phyloP scores from a whole-genome alignment of 2,888 invertebrate genomes.

The Caenorhabditis sp. region DNA sequence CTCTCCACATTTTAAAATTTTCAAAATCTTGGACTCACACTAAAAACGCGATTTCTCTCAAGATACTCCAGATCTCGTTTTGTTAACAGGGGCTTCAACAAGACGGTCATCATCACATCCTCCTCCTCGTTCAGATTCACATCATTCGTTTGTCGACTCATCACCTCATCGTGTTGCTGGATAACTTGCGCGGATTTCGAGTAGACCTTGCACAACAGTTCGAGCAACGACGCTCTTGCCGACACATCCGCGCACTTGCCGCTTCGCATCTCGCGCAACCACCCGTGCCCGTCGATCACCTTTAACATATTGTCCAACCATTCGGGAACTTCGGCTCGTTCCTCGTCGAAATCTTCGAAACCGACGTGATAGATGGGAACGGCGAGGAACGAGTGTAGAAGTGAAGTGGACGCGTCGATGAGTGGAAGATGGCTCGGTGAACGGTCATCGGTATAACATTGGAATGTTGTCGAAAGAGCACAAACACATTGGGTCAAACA shows the following conservation, averaged over 20 bases:
- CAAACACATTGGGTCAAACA: slow-evolving; percentile 56
- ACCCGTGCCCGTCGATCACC: slow-evolving; percentile 38
- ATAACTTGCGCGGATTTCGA: slow-evolving; percentile 43
- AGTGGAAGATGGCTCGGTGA: slow-evolving; percentile 26
- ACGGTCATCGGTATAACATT: slow-evolving; percentile 42
- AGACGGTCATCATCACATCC: slow-evolving; percentile 46
- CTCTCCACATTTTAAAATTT: too few relatives aligned
- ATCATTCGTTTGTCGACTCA: slow-evolving; percentile 21
- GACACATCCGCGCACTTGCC: slow-evolving; percentile 50
- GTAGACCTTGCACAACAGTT: slow-evolving; percentile 60
- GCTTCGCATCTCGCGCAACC: slow-evolving; percentile 27
- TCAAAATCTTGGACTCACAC: too few relatives aligned
- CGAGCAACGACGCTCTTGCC: slow-evolving; percentile 53
- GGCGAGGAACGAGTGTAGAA: slow-evolving; percentile 55
- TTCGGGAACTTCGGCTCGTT: slow-evolving; percentile 9
- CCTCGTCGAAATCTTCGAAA: slow-evolving; percentile 14
- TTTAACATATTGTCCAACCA: slow-evolving; percentile 37
- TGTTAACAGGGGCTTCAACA: slow-evolving; percentile 62
- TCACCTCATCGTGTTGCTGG: slow-evolving; percentile 33
- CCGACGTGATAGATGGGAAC: slow-evolving; percentile 63
- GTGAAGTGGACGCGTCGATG: slow-evolving; percentile 33
- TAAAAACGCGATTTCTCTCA: slow-evolving; percentile 26
- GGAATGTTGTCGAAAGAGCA: slow-evolving; percentile 50
- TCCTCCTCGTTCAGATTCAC: slow-evolving; percentile 14
- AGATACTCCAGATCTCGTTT: slow-evolving; percentile 27